phyloP scores from a whole-genome alignment of 2,797 vertebrate genomes.

The Lepilemur ruficaudatus region DNA sequence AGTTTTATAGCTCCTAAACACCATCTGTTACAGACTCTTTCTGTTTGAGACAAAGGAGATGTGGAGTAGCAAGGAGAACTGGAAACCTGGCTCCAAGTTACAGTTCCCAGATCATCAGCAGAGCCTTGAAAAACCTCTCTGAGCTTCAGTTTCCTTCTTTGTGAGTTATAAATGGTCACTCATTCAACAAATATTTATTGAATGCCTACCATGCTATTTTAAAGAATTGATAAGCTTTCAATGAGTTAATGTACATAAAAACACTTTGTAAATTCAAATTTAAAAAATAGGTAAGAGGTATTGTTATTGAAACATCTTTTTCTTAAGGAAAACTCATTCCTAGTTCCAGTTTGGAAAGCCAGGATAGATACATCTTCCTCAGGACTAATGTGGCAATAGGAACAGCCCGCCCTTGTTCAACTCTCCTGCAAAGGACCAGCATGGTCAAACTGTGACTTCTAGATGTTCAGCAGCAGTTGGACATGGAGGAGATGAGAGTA shows the following conservation, averaged over 20 bases:
- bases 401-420: background rate
- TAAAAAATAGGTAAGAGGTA: background rate
- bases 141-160: background rate
- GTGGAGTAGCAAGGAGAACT: background rate
- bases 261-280: slow-evolving; percentile 4
- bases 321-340: background rate
- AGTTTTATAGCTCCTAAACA: background rate
- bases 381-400: background rate
- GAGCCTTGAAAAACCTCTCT: background rate
- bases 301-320: background rate
- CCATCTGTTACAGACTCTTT: background rate
- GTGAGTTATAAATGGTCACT: background rate
- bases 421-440: background rate
- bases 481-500: background rate
- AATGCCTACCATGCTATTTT: background rate
- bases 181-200: background rate
- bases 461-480: background rate
- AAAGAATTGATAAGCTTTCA: background rate
- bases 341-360: background rate
- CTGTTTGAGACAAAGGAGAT: background rate
- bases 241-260: background rate
- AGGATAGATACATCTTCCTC: background rate
- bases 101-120: background rate
- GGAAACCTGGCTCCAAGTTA: background rate
- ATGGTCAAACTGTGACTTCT: rapidly evolving